Evolutionary conservation across 2,797 vertebrate genomes (phyloP).

Genomic region (Poeciliopsis infans): DNA sequence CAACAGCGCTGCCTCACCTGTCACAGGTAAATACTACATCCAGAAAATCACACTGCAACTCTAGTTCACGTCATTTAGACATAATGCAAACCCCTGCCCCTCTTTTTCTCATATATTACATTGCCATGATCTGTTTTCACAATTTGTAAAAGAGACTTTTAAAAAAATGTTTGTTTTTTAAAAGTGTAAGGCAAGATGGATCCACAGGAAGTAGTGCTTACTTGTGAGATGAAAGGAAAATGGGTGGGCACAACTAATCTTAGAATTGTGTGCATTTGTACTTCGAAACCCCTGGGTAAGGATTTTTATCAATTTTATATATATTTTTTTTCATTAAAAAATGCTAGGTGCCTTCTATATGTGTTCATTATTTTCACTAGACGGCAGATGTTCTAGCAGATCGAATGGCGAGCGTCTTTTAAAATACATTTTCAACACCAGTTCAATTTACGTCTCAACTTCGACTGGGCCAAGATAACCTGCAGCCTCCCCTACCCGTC

Average conservation of each 20-base stretch:
- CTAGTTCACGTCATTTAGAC: too few species aligned
- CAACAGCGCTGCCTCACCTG: slow-evolving; percentile 83
- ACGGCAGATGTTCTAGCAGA: background rate
- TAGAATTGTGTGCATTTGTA: background rate
- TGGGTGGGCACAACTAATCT: background rate
- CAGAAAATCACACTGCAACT: background rate
- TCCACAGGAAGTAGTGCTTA: background rate
- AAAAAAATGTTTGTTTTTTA: background rate
- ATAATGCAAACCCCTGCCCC: too few species aligned
- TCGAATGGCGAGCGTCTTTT: too few species aligned
- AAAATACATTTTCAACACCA: background rate
- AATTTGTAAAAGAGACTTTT: too few species aligned
- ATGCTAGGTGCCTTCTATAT: background rate
- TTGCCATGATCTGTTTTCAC: too few species aligned
- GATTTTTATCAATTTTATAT: background rate
- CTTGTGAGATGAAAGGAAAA: background rate
- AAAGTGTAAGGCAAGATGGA: background rate
- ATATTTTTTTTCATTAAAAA: background rate
- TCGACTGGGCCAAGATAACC: background rate
- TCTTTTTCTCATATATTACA: too few species aligned
- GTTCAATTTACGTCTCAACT: background rate
- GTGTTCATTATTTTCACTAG: background rate
- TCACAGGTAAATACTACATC: slow-evolving; percentile 78
- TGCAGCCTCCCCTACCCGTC: background rate
- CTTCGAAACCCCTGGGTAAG: background rate